These are phyloP conservation scores for Pyrocoelia pectoralis DNA, from an alignment of 2,888 invertebrate genomes.

Conservation along the genomic window DNA sequence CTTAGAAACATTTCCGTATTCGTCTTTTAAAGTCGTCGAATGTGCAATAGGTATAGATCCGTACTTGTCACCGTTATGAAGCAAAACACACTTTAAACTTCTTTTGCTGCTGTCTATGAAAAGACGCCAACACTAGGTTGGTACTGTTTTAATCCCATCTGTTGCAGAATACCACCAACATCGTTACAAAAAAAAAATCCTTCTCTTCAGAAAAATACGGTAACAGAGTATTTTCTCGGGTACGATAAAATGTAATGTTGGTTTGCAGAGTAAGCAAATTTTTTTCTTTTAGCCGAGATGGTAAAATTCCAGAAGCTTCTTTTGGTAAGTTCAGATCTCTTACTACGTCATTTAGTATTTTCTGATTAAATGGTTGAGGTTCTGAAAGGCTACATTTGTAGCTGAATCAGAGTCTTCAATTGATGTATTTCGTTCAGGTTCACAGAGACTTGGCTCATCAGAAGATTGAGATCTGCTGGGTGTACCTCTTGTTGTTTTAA, in stretches of 20 bases:
- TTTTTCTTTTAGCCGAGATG: background rate
- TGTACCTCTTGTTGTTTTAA: background rate
- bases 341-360: background rate
- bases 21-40: constrained; percentile 36
- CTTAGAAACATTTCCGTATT: constrained; percentile 34
- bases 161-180: background rate
- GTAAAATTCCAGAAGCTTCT: background rate
- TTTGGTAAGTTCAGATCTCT: background rate
- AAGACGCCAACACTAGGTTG: background rate
- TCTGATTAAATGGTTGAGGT: background rate
- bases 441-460: background rate
- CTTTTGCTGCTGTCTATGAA: constrained; percentile 16
- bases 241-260: background rate
- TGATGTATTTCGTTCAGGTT: too few relatives aligned
- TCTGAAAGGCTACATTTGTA: background rate
- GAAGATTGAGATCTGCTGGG: too few relatives aligned
- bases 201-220: background rate
- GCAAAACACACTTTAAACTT: constrained; percentile 42
- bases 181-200: background rate
- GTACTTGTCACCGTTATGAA: constrained; percentile 33
- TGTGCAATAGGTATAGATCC: constrained; percentile 40
- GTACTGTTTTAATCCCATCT: background rate
- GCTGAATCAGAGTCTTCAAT: background rate
- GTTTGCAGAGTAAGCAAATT: too few relatives aligned
- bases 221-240: background rate